Percentiles rank a stretch among this genome's conserved stretches.
Conservation (phyloP, 2,113 vertebrate genomes). For the Acanthisitta chloris region DNA sequence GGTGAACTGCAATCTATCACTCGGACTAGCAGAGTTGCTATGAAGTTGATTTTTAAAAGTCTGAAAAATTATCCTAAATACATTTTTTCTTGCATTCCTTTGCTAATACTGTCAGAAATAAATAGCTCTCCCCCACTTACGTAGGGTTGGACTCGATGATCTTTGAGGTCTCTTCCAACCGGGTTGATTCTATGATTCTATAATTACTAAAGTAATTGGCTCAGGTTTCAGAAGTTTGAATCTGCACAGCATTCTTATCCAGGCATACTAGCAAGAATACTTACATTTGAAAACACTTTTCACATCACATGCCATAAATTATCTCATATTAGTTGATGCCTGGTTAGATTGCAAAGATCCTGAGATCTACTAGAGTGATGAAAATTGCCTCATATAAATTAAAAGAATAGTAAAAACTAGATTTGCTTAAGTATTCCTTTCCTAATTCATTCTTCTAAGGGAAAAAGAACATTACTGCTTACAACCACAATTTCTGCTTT, state of each 20-base stretch:
- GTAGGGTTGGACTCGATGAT: too few species aligned
- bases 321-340: neutral
- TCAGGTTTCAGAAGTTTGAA: neutral
- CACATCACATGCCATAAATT: neutral
- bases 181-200: too few species aligned
- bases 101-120: neutral
- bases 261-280: neutral
- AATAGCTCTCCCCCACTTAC: accelerated
- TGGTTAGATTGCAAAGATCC: neutral
- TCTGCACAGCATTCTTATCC: neutral
- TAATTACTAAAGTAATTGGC: neutral
- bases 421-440: neutral
- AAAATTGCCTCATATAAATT: neutral
- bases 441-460: neutral
- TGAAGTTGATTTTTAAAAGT: neutral
- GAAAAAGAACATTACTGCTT: neutral
- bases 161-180: too few species aligned
- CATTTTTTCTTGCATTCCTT: neutral
- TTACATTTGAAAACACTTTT: neutral
- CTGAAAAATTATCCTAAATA: neutral
- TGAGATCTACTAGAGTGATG: neutral
- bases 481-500: neutral
- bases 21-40: neutral
- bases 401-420: neutral
- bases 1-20: neutral